Evolutionary conservation across 2,888 invertebrate species (phyloP).

Genomic region (Mylabris sibirica): DNA sequence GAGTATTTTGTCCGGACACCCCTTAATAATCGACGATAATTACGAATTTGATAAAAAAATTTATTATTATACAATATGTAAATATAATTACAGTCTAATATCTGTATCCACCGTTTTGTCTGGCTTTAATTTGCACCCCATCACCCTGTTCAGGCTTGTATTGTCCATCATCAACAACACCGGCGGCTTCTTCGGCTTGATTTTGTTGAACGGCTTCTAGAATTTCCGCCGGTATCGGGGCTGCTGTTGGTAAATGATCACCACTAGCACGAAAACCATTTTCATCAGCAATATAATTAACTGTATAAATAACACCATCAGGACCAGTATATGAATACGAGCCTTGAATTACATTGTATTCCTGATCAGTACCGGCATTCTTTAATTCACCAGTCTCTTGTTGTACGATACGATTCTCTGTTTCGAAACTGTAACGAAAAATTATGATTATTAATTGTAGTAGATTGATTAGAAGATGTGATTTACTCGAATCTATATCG

Average conservation of each 20-base stretch:
- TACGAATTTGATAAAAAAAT: no score
- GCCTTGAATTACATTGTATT: constrained; percentile 64
- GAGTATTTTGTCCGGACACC: no score
- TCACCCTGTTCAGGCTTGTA: constrained; percentile 24
- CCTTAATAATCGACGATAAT: no score
- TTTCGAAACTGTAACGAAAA: constrained; percentile 73
- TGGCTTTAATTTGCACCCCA: background rate
- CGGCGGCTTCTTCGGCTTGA: constrained; percentile 54
- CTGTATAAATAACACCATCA: constrained; percentile 61
- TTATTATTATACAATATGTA: background rate
- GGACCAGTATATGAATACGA: constrained; percentile 63
- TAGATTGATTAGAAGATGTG: background rate
- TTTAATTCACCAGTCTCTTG: constrained; percentile 71
- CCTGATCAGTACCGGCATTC: constrained; percentile 70
- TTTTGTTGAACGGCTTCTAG: constrained; percentile 62
- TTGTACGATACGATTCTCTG: constrained; percentile 60
- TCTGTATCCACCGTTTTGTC: background rate
- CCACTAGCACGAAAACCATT: constrained; percentile 67
- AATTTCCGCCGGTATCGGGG: constrained; percentile 68
- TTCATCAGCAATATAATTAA: constrained; percentile 66
- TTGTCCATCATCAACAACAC: constrained; percentile 34
- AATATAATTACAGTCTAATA: background rate
- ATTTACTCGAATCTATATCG: constrained; percentile 67
- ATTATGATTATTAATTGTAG: background rate
- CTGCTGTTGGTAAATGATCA: constrained; percentile 66